Percentiles rank a stretch among this genome's conserved stretches.
These are phyloP conservation scores for Merodon equestris DNA, from an alignment of 2,888 invertebrate genomes.

Conservation along the genomic window DNA sequence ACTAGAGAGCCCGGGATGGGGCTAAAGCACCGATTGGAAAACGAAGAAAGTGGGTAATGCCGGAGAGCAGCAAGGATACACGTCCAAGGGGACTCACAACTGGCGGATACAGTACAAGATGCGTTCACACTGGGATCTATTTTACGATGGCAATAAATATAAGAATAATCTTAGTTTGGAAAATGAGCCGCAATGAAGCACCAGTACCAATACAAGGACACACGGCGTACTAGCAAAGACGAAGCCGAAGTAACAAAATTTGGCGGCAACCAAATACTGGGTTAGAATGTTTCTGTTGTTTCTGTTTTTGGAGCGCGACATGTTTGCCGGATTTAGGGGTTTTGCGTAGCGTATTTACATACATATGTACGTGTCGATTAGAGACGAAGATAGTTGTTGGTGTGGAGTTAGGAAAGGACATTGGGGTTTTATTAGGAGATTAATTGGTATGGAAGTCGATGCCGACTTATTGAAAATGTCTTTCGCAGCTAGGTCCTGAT, in stretches of 20 bases:
- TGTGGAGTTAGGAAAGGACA: no score
- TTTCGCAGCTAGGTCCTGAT: no score
- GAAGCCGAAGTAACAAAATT: no score
- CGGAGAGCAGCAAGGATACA: constrained; percentile 11
- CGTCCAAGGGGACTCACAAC: not conserved
- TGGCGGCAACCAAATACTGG: no score
- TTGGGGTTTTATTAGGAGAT: no score
- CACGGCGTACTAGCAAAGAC: no score
- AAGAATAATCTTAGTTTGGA: constrained; percentile 55
- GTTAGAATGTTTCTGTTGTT: no score
- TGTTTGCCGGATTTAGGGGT: constrained; percentile 39
- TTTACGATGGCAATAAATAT: constrained; percentile 58
- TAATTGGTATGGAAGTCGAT: no score
- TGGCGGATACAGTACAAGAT: constrained; percentile 23
- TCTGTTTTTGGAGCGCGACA: not conserved
- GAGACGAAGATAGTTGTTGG: not conserved
- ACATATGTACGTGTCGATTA: no score
- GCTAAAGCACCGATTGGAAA: no score
- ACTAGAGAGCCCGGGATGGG: no score
- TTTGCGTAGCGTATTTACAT: constrained; percentile 21
- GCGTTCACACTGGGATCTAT: constrained; percentile 46
- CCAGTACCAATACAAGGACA: constrained; percentile 21
- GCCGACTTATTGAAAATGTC: no score
- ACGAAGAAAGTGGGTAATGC: not conserved
- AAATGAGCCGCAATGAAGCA: constrained; percentile 56